Evolutionary conservation across 2,113 vertebrate genomes (phyloP), one percentile per base, ranked within the genome.

Genomic region (Micronycteris hirsuta): DNA sequence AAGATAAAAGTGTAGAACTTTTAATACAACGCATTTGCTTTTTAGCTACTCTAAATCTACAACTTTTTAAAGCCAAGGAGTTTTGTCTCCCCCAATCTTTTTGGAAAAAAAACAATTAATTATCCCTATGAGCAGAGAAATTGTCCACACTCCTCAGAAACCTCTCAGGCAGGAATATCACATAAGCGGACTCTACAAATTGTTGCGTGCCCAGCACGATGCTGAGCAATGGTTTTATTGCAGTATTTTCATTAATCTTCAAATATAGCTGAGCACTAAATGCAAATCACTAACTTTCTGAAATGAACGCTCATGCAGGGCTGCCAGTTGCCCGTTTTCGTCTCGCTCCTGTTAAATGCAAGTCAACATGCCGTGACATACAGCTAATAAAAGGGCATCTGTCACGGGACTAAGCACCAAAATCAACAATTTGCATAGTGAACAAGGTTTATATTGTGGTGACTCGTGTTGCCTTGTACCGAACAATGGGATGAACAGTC

Each of bases 401-500:
- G 98, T 98, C 99, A 99, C 96, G 98, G 96, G 97, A 98, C 82
- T 86, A 96, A 74, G 78, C 91, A 97, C 98, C 98, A 98, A 98
- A 98, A 98, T 91, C 97, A 98, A 99, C 97, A 99, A 99, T 99
- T 99, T 98, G 97, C 96, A 98, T 91, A 97, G 97, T 94, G 98
- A 99, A 98, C 98, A 98, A 98, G 98, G 97, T 98, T 98, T 98
- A 98, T 98, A 98, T 98, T 98, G 98, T 98, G 97, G 95, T 65
- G 89, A 96, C 97, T 97, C 97, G 97, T 99, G 98, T 98, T 97
- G 96, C 95, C 98, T 98, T 98, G 94, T 97, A 94, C 45, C 13
- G 95, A 98, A 99, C 99, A 99, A 99, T 99, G 96, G 98, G 96
- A 98, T 98, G 99, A 99, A 98, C 98, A 98, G 94, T 98, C 99